Conservation (phyloP, 2,888 invertebrate genomes). For the Periphyllus acericola region DNA sequence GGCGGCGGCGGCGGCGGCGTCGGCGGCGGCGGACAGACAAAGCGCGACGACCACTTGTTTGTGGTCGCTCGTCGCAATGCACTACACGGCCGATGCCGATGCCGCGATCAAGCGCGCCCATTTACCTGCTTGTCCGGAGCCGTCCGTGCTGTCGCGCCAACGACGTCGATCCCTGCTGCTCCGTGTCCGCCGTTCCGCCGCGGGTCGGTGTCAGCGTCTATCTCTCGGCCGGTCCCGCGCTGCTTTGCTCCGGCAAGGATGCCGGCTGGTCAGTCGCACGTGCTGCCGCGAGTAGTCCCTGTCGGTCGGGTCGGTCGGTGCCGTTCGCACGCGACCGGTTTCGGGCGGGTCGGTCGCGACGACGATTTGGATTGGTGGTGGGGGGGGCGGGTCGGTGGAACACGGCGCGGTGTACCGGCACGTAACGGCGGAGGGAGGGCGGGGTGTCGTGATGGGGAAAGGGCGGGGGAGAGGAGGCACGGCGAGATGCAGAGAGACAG, state of each 20-base stretch:
- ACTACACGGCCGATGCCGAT: not conserved
- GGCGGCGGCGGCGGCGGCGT: not conserved
- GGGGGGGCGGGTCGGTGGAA: not conserved
- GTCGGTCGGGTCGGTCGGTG: too few species aligned
- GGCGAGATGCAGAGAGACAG: not conserved
- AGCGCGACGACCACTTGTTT: constrained; percentile 57
- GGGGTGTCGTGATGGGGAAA: too few species aligned
- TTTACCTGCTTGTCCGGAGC: not conserved
- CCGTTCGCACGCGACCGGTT: too few species aligned
- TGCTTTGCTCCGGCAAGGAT: too few species aligned
- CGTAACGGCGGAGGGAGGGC: not conserved
- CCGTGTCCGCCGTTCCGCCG: not conserved
- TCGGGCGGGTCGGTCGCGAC: too few species aligned
- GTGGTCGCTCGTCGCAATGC: constrained; percentile 54
- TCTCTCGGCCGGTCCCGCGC: too few species aligned
- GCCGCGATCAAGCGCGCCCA: not conserved
- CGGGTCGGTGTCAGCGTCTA: too few species aligned
- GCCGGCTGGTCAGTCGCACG: too few species aligned
- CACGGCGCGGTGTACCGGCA: not conserved
- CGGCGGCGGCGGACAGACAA: not conserved
- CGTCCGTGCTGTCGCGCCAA: not conserved
- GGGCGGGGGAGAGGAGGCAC: not conserved
- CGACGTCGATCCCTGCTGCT: not conserved
- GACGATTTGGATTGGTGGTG: too few species aligned
- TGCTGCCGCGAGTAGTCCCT: too few species aligned